phyloP scores from a whole-genome alignment of 2,113 vertebrate species.

The Hyperopisus bebe region DNA sequence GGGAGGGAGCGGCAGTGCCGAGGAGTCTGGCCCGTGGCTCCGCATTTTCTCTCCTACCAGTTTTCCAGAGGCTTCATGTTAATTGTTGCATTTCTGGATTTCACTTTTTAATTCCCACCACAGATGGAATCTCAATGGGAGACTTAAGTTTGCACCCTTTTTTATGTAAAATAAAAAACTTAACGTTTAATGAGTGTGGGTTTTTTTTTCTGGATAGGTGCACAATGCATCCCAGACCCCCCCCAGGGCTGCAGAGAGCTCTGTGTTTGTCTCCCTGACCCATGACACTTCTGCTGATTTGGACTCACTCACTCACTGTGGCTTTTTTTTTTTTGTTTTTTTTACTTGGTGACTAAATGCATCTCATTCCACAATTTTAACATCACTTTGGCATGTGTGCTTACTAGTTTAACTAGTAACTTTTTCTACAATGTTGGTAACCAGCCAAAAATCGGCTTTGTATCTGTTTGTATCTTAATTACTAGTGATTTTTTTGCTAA shows the following conservation, averaged over 20 bases:
- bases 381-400: neutral
- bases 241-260: neutral
- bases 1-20: neutral
- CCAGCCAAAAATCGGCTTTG: neutral
- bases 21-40: neutral
- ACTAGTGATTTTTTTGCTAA: neutral
- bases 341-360: neutral
- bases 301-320: neutral
- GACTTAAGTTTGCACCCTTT: constrained; percentile 81
- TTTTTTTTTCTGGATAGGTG: neutral
- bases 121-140: constrained; percentile 52
- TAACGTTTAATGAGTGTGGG: neutral
- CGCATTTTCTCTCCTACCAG: constrained; percentile 35
- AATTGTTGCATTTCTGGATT: constrained; percentile 64
- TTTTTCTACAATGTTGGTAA: neutral
- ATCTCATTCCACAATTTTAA: neutral
- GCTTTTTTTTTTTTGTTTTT: neutral
- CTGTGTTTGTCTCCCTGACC: neutral
- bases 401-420: neutral
- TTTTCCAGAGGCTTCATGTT: constrained; percentile 61
- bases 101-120: constrained; percentile 68
- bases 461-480: neutral
- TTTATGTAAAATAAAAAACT: constrained; percentile 82
- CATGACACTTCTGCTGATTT: neutral
- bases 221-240: neutral